These are phyloP conservation scores for Thamnophis sirtalis DNA, from an alignment of 2,113 vertebrate genomes.

Conservation along the genomic window DNA sequence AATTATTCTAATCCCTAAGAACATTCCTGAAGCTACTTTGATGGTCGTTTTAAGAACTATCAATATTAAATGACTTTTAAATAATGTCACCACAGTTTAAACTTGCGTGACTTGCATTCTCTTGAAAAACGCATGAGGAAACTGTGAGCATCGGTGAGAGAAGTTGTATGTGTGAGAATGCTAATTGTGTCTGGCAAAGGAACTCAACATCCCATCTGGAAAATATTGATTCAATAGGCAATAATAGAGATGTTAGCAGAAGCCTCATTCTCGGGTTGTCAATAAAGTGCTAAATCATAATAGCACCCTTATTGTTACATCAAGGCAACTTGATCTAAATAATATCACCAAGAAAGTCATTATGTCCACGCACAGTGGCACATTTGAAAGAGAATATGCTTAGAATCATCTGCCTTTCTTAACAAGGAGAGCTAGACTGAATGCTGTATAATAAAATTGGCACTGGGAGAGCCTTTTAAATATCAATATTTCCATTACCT, in stretches of 20 bases:
- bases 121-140: background rate
- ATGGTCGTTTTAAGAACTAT: accelerated
- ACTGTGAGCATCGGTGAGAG: background rate
- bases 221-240: conserved; percentile 7
- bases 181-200: background rate
- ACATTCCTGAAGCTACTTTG: background rate
- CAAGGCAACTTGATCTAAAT: background rate
- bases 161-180: background rate
- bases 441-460: background rate
- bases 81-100: background rate
- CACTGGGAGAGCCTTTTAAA: background rate
- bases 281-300: background rate
- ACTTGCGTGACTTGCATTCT: background rate
- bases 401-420: conserved; percentile 12
- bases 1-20: background rate
- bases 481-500: background rate
- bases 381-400: conserved; percentile 40
- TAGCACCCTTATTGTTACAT: background rate
- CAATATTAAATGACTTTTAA: background rate
- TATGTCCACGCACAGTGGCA: background rate
- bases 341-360: conserved; percentile 17
- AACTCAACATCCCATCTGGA: background rate
- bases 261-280: background rate
- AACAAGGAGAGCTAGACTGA: conserved; percentile 22
- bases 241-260: background rate